Base-by-base conservation (phyloP, 2,888 invertebrate genomes). In the Unio pictorum region DNA sequence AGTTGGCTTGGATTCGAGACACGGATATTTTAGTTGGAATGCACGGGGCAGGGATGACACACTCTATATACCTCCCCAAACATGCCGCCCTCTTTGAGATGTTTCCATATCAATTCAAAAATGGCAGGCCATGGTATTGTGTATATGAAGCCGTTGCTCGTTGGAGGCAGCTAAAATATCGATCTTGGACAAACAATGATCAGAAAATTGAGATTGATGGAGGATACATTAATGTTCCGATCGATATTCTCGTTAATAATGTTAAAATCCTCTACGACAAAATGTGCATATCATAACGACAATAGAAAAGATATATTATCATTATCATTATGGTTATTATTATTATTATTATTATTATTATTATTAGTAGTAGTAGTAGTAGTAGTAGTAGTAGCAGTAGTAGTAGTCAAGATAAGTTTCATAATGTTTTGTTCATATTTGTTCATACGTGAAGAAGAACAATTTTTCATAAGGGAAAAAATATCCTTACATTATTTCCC, bases 41-140 rank as follows among this genome's bases (percentile, higher is more conserved):
- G 85, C 87, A 88, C 66, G 88, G 88, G 0, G 88, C 88, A 4
- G 87, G 86, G 1, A 78, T 88, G 66, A 84, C 85, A 4, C 86
- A 87, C 62, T 72, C 83, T 7, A 26, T 84, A n/a, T 86, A 87
- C 68, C 73, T 88, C n/a, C 83, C 84, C 0, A 72, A 78, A 63
- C 81, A 81, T 64, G 80, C 81, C 0, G 86, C 77, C 1, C 65
- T 88, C 5, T 67, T 88, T 18, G 88, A 88, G 72, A 64, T 88
- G n/a, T 78, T 78, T 61, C 79, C 84, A 1, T 69, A 68, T 67
- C 69, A 45, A 71, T 85, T 84, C 69, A 83, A 79, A 73, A 60
- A 56, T 0, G 67, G 67, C 3, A 66, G 76, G 11, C 76, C 74
- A 15, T 76, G 78, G 55, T 81, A 78, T 56, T 72, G 71, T 17